These are phyloP conservation scores for Alosa alosa DNA, from an alignment of 2,113 vertebrate species.

Conservation along the genomic window DNA sequence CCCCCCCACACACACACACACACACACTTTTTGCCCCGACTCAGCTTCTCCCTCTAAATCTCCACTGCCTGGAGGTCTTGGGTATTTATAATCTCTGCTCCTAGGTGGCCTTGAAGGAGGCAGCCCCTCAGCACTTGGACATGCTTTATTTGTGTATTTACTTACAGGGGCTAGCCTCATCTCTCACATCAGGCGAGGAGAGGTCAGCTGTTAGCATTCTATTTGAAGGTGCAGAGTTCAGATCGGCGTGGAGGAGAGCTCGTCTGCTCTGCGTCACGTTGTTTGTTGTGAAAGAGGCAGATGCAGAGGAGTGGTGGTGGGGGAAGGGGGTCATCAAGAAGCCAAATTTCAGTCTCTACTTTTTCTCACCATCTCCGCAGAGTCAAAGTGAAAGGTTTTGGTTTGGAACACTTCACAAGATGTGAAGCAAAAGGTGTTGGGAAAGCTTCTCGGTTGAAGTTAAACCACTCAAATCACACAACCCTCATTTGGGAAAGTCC, in stretches of 20 bases:
- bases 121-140: constrained; percentile 42
- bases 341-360: not conserved
- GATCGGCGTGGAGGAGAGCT: not conserved
- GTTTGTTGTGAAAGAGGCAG: not conserved
- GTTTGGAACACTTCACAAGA: not conserved
- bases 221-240: constrained; percentile 52
- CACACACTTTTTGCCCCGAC: not conserved
- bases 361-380: not conserved
- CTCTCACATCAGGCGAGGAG: not conserved
- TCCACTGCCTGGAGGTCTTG: constrained; percentile 56
- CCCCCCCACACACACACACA: not conserved
- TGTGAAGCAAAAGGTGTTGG: not conserved
- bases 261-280: not conserved
- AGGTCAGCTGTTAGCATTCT: constrained; percentile 59
- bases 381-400: constrained; percentile 11
- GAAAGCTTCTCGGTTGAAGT: not conserved
- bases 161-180: constrained; percentile 35
- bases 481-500: not conserved
- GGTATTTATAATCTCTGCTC: constrained; percentile 55
- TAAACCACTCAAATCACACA: constrained; percentile 1
- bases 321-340: not conserved
- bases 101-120: constrained; percentile 55
- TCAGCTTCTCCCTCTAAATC: not conserved
- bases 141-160: constrained; percentile 58
- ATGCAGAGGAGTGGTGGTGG: not conserved